Base-by-base conservation (phyloP, 2,888 invertebrate genomes). In the Polyploca ridens region DNA sequence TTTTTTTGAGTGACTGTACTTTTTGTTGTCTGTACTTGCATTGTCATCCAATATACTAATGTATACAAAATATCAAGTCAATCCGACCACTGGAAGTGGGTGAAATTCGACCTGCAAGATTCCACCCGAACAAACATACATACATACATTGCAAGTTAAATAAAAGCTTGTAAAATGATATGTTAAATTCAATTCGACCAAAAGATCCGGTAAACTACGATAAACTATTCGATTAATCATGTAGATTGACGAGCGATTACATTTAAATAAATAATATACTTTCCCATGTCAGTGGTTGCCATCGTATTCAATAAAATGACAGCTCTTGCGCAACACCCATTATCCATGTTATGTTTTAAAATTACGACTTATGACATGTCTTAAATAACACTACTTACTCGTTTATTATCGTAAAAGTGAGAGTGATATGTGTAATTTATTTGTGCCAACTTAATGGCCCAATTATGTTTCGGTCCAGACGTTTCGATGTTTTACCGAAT, bases 251-350 rank as follows among this genome's bases (percentile, higher is more conserved):
- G 19, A 54, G 19, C 19, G 54, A 54, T 54, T 54, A 54, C 19
- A 54, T 54, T 54, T 19, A 54, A 54, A 54, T 54, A 54, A 54
- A 54, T 54, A 54, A 54, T 54, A 54, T 19, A 19, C 54, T 54
- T 54, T 54, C 54, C 54, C 54, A 19, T 54, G 19, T 19, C 54
- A 46, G 54, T 54, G 54, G 54, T 54, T 19, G 54, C 10, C 54
- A 19, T 54, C 54, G 16, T 54, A 54, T 54, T 54, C 16, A 54
- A 54, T 54, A 54, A 54, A 54, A 16, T 54, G 16, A 54, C 54
- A 54, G 54, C 19, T 54, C 8, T 54, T 54, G 54, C 54, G 54
- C 19, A 54, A 54, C 54, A 54, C 19, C 46, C 46, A 46, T 46
- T 46, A 54, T 54, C 54, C 19, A 10, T 54, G 54, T 54, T 54